A percentile compares a stretch with the other conserved stretches of the same genome.
Conservation (phyloP, 30 jellyfish, hydroid and myxozoan species). For the Hydra vulgaris region DNA sequence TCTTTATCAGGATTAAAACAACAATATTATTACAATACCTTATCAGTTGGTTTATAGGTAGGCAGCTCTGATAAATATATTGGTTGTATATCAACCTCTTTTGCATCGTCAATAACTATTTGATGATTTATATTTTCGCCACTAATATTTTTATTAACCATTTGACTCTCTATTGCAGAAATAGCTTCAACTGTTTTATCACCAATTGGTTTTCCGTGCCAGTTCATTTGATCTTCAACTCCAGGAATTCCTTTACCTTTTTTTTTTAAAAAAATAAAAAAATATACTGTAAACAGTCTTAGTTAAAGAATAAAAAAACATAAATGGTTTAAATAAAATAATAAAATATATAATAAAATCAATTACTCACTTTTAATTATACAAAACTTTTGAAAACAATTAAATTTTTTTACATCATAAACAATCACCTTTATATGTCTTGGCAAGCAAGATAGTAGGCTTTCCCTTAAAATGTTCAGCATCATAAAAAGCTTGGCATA, state of each 20-base stretch:
- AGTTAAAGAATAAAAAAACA: too few relatives aligned
- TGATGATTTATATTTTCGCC: constrained; percentile 56
- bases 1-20: background rate
- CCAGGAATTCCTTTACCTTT: constrained; percentile 39
- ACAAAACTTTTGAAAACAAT: too few relatives aligned
- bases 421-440: constrained; percentile 83
- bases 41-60: constrained; percentile 48
- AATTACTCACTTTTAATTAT: too few relatives aligned
- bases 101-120: constrained; percentile 63
- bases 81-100: constrained; percentile 43
- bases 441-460: constrained; percentile 81
- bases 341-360: too few relatives aligned
- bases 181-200: constrained; percentile 70
- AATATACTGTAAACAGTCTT: background rate
- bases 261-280: background rate
- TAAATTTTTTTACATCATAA: too few relatives aligned
- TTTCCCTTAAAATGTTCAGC: constrained; percentile 58
- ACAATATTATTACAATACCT: constrained; percentile 19
- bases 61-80: constrained; percentile 78
- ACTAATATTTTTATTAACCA: constrained; percentile 32
- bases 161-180: constrained; percentile 37
- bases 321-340: too few relatives aligned
- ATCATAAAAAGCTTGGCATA: constrained; percentile 62
- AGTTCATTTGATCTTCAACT: constrained; percentile 67
- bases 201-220: constrained; percentile 99